Evolutionary conservation across 2,888 invertebrate genomes (phyloP).

Genomic region (Camponotus fellah): DNA sequence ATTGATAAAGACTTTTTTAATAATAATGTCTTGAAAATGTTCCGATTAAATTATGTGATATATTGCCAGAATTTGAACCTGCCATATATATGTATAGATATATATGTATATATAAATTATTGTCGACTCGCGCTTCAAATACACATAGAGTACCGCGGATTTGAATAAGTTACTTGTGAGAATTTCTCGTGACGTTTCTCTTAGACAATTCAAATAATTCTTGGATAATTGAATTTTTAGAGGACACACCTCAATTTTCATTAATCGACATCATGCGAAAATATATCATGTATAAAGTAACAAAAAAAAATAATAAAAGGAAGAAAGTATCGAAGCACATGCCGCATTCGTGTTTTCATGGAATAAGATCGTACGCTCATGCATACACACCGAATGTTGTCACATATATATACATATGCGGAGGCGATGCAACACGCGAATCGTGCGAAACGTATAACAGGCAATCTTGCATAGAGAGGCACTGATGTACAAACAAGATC

Average conservation of each 20-base stretch:
- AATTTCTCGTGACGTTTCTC: neutral
- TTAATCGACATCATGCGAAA: conserved; percentile 18
- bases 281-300: conserved; percentile 18
- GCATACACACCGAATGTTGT: conserved; percentile 71
- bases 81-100: neutral
- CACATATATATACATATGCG: conserved; percentile 41
- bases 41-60: neutral
- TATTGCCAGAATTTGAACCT: conserved; percentile 13
- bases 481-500: conserved; percentile 24
- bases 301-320: conserved; percentile 19
- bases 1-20: conserved; percentile 14
- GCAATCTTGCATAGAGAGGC: neutral
- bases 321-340: conserved; percentile 39
- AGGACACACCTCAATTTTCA: conserved; percentile 15
- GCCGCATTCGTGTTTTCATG: conserved; percentile 65
- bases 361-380: conserved; percentile 67
- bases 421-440: conserved; percentile 51
- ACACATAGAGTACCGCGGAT: conserved; percentile 8
- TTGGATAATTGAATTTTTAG: conserved; percentile 7
- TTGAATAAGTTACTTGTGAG: neutral
- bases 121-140: neutral
- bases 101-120: conserved; percentile 14
- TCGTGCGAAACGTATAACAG: conserved; percentile 41
- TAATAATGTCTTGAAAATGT: conserved; percentile 1
- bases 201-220: neutral